These are phyloP conservation scores for Lithophane leautieri DNA, from an alignment of 2,888 invertebrate genomes.

Conservation along the genomic window DNA sequence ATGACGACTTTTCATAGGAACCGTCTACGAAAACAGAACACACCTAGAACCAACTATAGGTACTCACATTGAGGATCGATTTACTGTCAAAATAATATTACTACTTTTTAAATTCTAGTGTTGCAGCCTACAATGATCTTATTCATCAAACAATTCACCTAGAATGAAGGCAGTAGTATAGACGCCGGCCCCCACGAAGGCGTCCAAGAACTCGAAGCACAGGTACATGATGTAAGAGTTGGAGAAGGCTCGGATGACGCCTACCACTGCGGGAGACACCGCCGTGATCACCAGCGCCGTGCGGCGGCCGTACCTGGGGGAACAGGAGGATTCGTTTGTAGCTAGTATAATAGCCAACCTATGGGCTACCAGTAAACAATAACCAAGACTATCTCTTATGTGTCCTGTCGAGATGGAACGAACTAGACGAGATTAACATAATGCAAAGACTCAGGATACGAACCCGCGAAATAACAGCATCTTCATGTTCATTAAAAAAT, in stretches of 20 bases:
- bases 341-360: neutral
- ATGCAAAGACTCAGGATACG: neutral
- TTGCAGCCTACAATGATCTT: neutral
- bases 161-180: constrained; percentile 85
- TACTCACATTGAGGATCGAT: neutral
- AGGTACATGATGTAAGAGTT: constrained; percentile 78
- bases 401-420: neutral
- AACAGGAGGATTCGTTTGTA: neutral
- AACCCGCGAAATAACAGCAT: too few relatives aligned
- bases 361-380: neutral
- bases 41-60: neutral
- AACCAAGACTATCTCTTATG: neutral
- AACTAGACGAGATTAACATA: neutral
- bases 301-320: constrained; percentile 89
- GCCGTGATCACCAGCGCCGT: constrained; percentile 90
- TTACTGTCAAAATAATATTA: neutral
- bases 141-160: constrained; percentile 79
- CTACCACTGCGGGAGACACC: constrained; percentile 88
- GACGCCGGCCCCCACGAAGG: constrained; percentile 81
- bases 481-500: neutral
- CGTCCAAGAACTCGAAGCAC: constrained; percentile 81
- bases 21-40: neutral
- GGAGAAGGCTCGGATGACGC: constrained; percentile 80
- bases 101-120: neutral
- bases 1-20: too few relatives aligned